A percentile compares a stretch with the other conserved stretches of the same genome.
Evolutionary conservation across 1,140 invertebrate species (phyloP).

Genomic region (Rhynchophorus ferrugineus): DNA sequence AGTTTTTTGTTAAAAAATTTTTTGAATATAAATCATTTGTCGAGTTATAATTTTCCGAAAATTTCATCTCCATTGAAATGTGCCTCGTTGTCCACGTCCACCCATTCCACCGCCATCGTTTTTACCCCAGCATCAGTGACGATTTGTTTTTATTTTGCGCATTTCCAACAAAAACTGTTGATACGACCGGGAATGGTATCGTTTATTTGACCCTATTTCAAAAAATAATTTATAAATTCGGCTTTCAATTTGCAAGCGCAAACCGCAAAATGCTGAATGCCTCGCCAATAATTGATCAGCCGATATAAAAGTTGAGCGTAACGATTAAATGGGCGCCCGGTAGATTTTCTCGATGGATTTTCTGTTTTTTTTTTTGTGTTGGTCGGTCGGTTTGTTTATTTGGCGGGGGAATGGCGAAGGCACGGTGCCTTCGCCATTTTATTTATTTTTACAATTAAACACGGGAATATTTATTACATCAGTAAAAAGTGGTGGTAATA

Average conservation of each 20-base stretch:
- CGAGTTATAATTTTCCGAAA: too few species aligned
- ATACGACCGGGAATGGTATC: conserved; percentile 9
- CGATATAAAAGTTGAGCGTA: conserved; percentile 1
- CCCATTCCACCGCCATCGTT: too few species aligned
- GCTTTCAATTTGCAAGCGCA: conserved; percentile 19
- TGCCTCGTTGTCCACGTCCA: too few species aligned
- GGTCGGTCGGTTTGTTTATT: too few species aligned
- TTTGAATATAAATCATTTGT: too few species aligned
- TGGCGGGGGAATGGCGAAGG: too few species aligned
- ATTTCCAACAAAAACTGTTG: conserved; percentile 14
- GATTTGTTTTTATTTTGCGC: conserved; percentile 13
- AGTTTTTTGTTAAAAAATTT: too few species aligned
- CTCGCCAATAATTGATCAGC: conserved; percentile 4
- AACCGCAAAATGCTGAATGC: conserved; percentile 6
- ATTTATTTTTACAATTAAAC: too few species aligned
- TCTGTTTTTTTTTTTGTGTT: neutral
- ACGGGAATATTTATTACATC: too few species aligned
- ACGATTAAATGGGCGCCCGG: neutral
- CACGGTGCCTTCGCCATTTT: too few species aligned
- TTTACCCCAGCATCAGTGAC: neutral
- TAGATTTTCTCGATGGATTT: neutral
- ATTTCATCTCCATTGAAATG: too few species aligned
- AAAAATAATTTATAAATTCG: conserved; percentile 19
- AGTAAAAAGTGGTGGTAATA: too few species aligned
- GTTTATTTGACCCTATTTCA: conserved; percentile 20